phyloP scores from a whole-genome alignment of 2,888 invertebrate genomes.

The Antitype chi region DNA sequence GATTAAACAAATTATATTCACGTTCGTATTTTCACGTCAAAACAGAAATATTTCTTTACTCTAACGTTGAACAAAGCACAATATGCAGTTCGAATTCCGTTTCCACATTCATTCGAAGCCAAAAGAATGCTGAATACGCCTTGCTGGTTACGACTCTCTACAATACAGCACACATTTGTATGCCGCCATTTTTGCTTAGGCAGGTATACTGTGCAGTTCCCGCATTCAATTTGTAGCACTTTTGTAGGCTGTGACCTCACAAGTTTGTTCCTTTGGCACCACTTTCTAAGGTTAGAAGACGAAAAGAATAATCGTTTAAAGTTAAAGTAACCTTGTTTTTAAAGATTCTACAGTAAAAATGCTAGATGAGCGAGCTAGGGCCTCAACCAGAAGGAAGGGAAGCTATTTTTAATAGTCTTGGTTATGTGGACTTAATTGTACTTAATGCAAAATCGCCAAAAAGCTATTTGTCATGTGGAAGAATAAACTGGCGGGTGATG shows the following conservation, averaged over 20 bases:
- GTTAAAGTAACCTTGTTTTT: constrained; percentile 16
- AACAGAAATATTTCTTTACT: constrained; percentile 1
- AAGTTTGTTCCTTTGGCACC: background rate
- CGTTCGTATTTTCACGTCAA: background rate
- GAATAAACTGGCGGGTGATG: too few species aligned
- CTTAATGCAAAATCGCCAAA: too few species aligned
- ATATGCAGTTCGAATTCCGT: constrained; percentile 10
- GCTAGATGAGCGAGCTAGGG: too few species aligned
- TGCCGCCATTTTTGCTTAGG: background rate
- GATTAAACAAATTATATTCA: background rate
- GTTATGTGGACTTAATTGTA: background rate
- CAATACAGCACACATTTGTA: constrained; percentile 30
- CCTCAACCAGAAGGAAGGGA: background rate
- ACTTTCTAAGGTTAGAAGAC: background rate
- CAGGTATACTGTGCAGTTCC: background rate
- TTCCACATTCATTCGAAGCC: constrained; percentile 2
- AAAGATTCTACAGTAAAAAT: background rate
- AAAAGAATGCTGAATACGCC: constrained; percentile 19
- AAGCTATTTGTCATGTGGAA: background rate
- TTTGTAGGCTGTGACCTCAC: constrained; percentile 7
- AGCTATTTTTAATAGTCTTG: background rate
- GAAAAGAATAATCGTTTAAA: constrained; percentile 1
- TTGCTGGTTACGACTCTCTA: constrained; percentile 7
- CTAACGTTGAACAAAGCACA: constrained; percentile 9
- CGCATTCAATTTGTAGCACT: constrained; percentile 10